Evolutionary conservation across 2,888 invertebrate species (phyloP).

Genomic region (Ligdia adustata): DNA sequence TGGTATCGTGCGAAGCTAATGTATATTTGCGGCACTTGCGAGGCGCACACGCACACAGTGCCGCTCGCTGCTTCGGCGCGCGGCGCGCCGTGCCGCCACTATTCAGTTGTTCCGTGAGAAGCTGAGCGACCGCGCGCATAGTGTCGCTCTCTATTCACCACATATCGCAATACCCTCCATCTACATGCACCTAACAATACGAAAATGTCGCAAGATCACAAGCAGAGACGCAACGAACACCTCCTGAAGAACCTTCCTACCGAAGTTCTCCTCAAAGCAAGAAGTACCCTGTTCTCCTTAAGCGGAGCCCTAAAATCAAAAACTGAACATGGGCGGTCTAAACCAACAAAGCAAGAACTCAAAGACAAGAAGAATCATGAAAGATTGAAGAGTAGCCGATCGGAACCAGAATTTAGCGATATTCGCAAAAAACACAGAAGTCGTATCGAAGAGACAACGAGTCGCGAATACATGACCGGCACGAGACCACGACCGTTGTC

Average conservation of each 20-base stretch:
- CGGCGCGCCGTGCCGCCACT: conserved; percentile 59
- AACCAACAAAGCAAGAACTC: conserved; percentile 67
- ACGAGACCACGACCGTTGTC: conserved; percentile 67
- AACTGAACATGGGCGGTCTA: conserved; percentile 54
- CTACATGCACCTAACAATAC: conserved; percentile 42
- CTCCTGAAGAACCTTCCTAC: conserved; percentile 72
- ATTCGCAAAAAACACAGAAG: conserved; percentile 66
- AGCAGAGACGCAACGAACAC: conserved; percentile 71
- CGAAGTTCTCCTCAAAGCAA: conserved; percentile 74
- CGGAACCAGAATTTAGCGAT: conserved; percentile 72
- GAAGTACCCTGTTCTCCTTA: conserved; percentile 73
- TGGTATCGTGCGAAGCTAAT: conserved; percentile 61
- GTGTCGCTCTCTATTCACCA: conserved; percentile 21
- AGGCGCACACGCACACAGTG: conserved; percentile 59
- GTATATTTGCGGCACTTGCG: conserved; percentile 77
- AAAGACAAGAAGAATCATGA: conserved; percentile 75
- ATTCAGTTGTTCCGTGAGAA: conserved; percentile 69
- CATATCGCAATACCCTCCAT: conserved; percentile 38
- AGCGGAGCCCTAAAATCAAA: conserved; percentile 76
- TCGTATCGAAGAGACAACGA: conserved; percentile 54
- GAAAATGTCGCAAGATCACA: conserved; percentile 73
- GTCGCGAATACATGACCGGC: conserved; percentile 49
- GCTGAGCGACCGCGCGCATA: conserved; percentile 54
- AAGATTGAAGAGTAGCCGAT: conserved; percentile 64
- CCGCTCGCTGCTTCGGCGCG: conserved; percentile 49